Conservation (phyloP, 2,888 invertebrate genomes). For the Caenorhabditis sulstoni region DNA sequence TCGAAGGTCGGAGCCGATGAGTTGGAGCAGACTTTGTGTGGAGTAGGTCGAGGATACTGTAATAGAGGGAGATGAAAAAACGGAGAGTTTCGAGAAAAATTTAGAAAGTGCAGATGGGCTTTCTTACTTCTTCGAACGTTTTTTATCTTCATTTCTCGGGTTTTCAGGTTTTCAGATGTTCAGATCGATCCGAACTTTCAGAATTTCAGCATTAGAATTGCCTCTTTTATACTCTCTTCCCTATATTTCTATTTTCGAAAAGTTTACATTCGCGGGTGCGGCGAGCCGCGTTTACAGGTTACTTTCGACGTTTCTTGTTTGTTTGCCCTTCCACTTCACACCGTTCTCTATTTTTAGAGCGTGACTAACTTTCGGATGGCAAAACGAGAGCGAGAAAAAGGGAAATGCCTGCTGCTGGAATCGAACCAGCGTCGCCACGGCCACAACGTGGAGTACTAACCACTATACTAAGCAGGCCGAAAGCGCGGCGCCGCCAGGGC, state of each 20-base stretch:
- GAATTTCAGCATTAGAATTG: neutral
- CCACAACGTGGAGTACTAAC: conserved; percentile 80
- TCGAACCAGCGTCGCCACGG: conserved; percentile 80
- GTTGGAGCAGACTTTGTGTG: conserved; percentile 62
- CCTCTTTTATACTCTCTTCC: neutral
- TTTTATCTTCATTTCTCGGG: conserved; percentile 27
- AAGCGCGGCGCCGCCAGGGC: neutral
- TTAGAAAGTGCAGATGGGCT: neutral
- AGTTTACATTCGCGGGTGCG: conserved; percentile 9
- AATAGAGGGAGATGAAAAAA: conserved; percentile 36
- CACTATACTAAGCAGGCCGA: conserved; percentile 77
- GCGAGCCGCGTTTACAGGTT: too few species aligned
- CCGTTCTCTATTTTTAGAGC: neutral
- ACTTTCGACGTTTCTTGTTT: conserved; percentile 9
- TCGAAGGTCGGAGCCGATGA: conserved; percentile 65
- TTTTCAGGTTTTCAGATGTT: neutral
- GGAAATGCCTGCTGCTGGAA: conserved; percentile 76
- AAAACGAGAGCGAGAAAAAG: neutral
- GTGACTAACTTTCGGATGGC: too few species aligned
- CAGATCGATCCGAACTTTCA: too few species aligned
- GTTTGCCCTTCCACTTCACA: conserved; percentile 26
- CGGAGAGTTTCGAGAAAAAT: neutral
- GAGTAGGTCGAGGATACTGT: conserved; percentile 69
- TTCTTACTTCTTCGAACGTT: conserved; percentile 23
- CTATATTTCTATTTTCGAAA: neutral